These are phyloP conservation scores for Plutella xylostella DNA, from an alignment of 2,888 invertebrate genomes.

Conservation along the genomic window DNA sequence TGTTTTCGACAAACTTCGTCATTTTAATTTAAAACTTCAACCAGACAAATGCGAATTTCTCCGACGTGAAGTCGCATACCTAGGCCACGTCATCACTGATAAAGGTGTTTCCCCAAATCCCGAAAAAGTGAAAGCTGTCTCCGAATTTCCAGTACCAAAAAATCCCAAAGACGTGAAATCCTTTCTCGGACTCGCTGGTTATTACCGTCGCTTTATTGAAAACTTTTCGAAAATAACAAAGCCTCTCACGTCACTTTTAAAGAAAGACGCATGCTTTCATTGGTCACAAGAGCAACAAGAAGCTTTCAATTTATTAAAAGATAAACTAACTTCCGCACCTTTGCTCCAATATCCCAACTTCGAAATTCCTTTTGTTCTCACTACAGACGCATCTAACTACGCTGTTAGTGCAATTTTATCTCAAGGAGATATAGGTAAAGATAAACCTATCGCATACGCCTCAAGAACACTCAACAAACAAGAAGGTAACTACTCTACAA, in stretches of 20 bases:
- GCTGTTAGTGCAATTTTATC: constrained; percentile 5
- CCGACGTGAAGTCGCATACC: constrained; percentile 20
- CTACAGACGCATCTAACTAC: not conserved
- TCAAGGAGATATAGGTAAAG: constrained; percentile 1
- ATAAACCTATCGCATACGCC: constrained; percentile 5
- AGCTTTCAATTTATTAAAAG: constrained; percentile 11
- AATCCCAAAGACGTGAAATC: not conserved
- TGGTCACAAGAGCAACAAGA: constrained; percentile 18
- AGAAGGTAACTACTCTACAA: constrained; percentile 8
- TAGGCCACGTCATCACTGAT: constrained; percentile 28
- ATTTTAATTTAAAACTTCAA: constrained; percentile 19
- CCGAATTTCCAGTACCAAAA: constrained; percentile 19
- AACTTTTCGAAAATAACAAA: constrained; percentile 20
- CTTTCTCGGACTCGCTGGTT: constrained; percentile 19
- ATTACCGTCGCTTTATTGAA: constrained; percentile 21
- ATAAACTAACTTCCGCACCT: constrained; percentile 5
- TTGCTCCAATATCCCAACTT: constrained; percentile 7
- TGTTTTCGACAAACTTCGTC: not conserved
- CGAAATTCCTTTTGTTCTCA: constrained; percentile 1
- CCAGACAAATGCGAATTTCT: constrained; percentile 24
- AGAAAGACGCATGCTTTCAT: constrained; percentile 16
- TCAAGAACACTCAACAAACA: not conserved
- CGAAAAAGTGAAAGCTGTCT: constrained; percentile 20
- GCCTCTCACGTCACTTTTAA: constrained; percentile 12
- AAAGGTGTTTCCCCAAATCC: constrained; percentile 21